Conservation (phyloP, 2,797 vertebrate genomes). For the Bradypodion pumilum region DNA sequence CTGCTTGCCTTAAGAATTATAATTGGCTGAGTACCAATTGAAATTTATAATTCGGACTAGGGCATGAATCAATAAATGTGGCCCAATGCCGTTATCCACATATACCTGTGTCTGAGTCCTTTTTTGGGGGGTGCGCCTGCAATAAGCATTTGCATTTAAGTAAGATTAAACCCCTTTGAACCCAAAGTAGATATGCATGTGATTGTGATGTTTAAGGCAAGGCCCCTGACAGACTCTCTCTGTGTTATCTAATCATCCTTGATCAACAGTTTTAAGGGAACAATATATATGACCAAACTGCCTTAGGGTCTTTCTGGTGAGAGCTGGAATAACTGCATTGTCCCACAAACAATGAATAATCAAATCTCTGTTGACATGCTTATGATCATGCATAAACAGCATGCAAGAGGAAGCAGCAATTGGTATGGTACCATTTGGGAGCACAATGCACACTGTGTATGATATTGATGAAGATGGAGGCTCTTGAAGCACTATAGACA, state of each 20-base stretch:
- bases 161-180: not conserved
- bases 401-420: not conserved
- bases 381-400: not conserved
- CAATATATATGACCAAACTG: not conserved
- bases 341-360: not conserved
- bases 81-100: too few species aligned
- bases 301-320: not conserved
- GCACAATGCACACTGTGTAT: not conserved
- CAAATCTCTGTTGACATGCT: too few species aligned
- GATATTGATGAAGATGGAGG: not conserved
- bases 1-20: too few species aligned
- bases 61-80: too few species aligned
- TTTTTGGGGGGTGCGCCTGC: too few species aligned
- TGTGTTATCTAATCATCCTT: not conserved
- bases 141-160: not conserved
- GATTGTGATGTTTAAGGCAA: not conserved
- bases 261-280: not conserved
- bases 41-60: too few species aligned
- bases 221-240: not conserved
- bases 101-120: too few species aligned
- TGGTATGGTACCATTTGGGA: too few species aligned
- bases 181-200: not conserved
- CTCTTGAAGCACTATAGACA: not conserved
- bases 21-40: too few species aligned
- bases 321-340: not conserved